Evolutionary conservation across 2,888 invertebrate species (phyloP).

Genomic region (Drosophila leonis): DNA sequence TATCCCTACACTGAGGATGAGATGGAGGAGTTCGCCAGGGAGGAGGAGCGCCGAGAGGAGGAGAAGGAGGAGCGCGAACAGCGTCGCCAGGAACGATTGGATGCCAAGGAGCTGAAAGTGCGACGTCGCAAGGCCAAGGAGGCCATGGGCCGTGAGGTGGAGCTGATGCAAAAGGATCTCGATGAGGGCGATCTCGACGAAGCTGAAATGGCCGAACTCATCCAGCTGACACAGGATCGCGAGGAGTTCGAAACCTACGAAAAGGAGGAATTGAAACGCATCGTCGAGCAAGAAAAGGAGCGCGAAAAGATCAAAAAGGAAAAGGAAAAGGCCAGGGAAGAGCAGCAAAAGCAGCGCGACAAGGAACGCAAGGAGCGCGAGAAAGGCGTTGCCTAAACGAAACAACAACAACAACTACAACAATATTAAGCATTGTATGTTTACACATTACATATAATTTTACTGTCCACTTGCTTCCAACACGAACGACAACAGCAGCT

Average conservation of each 20-base stretch:
- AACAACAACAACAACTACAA: not conserved
- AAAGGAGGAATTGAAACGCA: conserved; percentile 54
- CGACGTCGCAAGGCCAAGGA: conserved; percentile 68
- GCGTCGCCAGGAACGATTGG: conserved; percentile 37
- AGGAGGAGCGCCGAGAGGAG: conserved; percentile 52
- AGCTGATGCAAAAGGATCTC: conserved; percentile 67
- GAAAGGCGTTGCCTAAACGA: conserved; percentile 4
- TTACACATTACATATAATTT: not conserved
- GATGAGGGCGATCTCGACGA: conserved; percentile 57
- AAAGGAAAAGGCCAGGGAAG: conserved; percentile 31
- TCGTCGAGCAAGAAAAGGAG: conserved; percentile 50
- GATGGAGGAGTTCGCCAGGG: conserved; percentile 55
- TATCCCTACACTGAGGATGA: conserved; percentile 70
- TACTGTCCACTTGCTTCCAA: not conserved
- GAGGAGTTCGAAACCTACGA: conserved; percentile 62
- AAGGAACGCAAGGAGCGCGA: conserved; percentile 48
- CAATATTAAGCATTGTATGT: not conserved
- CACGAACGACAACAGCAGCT: conserved; percentile 1
- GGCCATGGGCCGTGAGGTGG: conserved; percentile 58
- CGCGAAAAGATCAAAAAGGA: conserved; percentile 38
- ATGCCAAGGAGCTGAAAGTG: conserved; percentile 50
- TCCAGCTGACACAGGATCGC: conserved; percentile 47
- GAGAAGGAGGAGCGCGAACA: conserved; percentile 52
- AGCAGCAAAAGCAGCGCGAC: conserved; percentile 35
- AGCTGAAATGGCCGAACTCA: conserved; percentile 48